Evolutionary conservation across 1,140 invertebrate species (phyloP), one percentile per base, ranked within the genome.

Genomic region (Drosophila elegans): DNA sequence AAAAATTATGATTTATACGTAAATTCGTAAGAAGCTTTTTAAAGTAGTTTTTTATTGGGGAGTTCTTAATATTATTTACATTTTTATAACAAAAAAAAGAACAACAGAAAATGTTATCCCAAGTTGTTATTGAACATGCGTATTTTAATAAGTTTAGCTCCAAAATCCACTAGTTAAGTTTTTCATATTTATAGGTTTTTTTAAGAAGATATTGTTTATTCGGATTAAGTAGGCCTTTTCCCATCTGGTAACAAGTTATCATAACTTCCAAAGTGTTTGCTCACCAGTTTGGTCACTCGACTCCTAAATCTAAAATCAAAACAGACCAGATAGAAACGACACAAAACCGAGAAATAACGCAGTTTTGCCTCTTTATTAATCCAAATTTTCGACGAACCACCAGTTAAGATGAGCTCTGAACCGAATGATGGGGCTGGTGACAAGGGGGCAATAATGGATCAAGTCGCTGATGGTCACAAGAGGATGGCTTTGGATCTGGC

Each of bases 401-500:
- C 3, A 7, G 4, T 9, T 4, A n/a, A 6, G n/a, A 53, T 41
- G 36, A 38, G 46, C 27, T 7, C 36, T 1, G 27, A 52, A 25
- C 34, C 36, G 16, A 10, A n/a, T 25, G 42, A 7, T 11, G 13
- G 13, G 2, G 16, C 3, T 10, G 7, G 6, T 16, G 48, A 32
- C 5, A 5, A 13, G 48, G 29, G 13, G 5, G 5, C 45, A 3
- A 12, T 16, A 21, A 21, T 21, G 16, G 16, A 21, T 32, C 1
- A 29, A 13, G 0, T 2, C n/a, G 21, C 7, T 11, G 48, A 2
- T 11, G 48, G 2, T 51, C n/a, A 39, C 54, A 57, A 25, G 9
- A 7, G 25, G 1, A 1, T 21, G 44, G 16, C 3, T 11, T 12
- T 57, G 12, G 13, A 71, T n/a, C 59, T 56, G 11, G 74, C 80